Base-by-base conservation (phyloP, 2,113 vertebrate genomes). In the Heliornis fulica region DNA sequence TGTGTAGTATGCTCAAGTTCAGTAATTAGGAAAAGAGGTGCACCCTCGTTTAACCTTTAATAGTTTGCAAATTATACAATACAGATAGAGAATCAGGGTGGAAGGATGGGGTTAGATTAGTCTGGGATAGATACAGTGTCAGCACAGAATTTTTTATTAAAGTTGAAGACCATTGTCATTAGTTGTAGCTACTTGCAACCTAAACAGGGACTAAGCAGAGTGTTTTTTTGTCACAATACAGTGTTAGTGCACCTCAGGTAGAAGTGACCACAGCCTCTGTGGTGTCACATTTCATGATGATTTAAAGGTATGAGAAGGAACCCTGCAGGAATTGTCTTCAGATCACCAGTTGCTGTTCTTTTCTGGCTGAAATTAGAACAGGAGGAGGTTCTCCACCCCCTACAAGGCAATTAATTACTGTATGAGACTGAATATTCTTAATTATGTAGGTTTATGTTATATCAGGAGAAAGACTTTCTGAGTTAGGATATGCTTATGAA, bases 271-370 rank as follows among this genome's bases (percentile, higher is more conserved):
- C 40, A 38, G 16, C 7, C 8, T 59, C n/a, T 29, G 8, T 70
- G 31, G 15, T 48, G 14, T 26, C 21, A 31, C 34, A 31, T 4
- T 53, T 21, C 11, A 9, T 32, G 22, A 20, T 75, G 18, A 51
- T 51, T 51, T 51, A 28, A 51, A 51, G 50, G 26, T 41, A 45
- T 1, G 5, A 66, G 25, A 13, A 43, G n/a, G 19, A 74, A 23
- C 45, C 25, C 46, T 87, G 16, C 11, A 56, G 38, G 22, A 63
- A 32, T 34, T 66, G 8, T 71, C 40, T 51, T 83, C 50, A 61
- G 38, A 76, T 56, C 36, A 40, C 19, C 31, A 51, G 16, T 38
- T 0, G 0, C 20, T 54, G 2, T 78, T 64, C 6, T 74, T 1
- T 74, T 70, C 43, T 83, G 61, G 11, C 21, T 79, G 40, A 48